Evolutionary conservation across 2,113 vertebrate species (phyloP).

Genomic region (Calyptommatus sinebrachiatus): DNA sequence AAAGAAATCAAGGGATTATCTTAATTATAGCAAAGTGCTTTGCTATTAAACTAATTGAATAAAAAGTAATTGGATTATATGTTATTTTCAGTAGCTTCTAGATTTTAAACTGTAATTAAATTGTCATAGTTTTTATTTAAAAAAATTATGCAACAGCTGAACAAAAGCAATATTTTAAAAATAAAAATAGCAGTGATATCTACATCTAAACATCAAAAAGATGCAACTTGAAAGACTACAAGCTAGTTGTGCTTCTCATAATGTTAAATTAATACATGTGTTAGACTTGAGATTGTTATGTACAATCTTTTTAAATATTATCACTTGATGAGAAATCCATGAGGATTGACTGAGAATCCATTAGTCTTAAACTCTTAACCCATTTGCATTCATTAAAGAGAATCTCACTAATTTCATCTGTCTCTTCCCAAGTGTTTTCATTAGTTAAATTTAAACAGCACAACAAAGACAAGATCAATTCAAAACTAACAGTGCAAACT

Average conservation of each 20-base stretch:
- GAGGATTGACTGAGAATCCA: constrained; percentile 21
- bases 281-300: constrained; percentile 31
- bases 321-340: constrained; percentile 44
- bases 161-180: constrained; percentile 56
- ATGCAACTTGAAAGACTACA: constrained; percentile 10
- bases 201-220: constrained; percentile 26
- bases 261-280: constrained; percentile 22
- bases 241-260: constrained; percentile 2
- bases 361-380: constrained; percentile 37
- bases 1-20: constrained; percentile 69
- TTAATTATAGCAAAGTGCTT: constrained; percentile 70
- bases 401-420: constrained; percentile 26
- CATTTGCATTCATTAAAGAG: constrained; percentile 16
- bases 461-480: neutral
- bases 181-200: constrained; percentile 38
- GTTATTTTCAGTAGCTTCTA: constrained; percentile 64
- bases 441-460: constrained; percentile 1
- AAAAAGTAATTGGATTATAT: constrained; percentile 74
- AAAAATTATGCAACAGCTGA: constrained; percentile 47
- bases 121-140: constrained; percentile 63
- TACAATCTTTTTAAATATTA: constrained; percentile 45
- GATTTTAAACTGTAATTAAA: constrained; percentile 74
- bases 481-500: neutral
- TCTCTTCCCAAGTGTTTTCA: constrained; percentile 23
- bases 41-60: constrained; percentile 72